Evolutionary conservation across 2,797 vertebrate species (phyloP).

Genomic region (Galagoides demidoff): DNA sequence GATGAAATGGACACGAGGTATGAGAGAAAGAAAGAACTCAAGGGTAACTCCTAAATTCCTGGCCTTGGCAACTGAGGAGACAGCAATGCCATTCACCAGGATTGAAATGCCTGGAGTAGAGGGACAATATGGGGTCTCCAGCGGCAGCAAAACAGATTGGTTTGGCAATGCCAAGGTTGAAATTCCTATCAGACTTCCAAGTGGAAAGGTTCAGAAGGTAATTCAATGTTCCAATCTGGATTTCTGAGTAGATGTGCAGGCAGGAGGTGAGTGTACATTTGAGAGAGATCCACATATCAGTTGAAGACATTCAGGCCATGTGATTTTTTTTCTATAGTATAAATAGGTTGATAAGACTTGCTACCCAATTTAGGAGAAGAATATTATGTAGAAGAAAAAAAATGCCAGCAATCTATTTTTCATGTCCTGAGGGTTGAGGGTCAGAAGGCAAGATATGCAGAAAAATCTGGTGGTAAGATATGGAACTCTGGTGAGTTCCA

Average conservation of each 20-base stretch:
- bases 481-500: not conserved
- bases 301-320: not conserved
- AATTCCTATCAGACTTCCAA: not conserved
- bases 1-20: not conserved
- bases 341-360: not conserved
- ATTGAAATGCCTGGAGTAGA: not conserved
- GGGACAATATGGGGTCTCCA: too few relatives aligned
- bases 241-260: not conserved
- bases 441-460: not conserved
- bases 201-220: not conserved
- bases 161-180: not conserved
- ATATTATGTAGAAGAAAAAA: not conserved
- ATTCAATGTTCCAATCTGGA: not conserved
- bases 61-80: not conserved
- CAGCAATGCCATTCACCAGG: not conserved
- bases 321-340: not conserved
- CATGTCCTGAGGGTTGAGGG: not conserved
- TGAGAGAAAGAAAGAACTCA: not conserved
- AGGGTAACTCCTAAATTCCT: not conserved
- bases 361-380: not conserved
- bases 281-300: not conserved
- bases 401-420: not conserved
- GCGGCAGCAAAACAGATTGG: not conserved
- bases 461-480: not conserved
- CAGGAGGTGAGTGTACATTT: not conserved